These are phyloP conservation scores for Malurus splendens DNA, from an alignment of 2,797 vertebrate species.

Conservation along the genomic window DNA sequence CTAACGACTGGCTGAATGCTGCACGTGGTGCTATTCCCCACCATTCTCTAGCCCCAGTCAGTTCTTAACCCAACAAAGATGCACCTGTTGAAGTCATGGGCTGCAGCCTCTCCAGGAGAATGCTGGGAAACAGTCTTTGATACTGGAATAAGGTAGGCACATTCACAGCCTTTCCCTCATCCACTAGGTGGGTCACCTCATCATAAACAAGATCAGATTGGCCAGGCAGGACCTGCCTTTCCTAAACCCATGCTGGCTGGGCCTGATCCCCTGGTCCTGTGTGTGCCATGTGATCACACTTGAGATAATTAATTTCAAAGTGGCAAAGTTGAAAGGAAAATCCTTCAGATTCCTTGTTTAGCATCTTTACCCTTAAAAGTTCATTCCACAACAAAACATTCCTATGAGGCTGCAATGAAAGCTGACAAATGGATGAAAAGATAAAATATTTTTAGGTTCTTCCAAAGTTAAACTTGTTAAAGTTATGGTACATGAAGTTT, in stretches of 20 bases:
- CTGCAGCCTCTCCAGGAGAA: background rate
- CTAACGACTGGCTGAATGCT: background rate
- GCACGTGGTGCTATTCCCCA: background rate
- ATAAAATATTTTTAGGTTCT: background rate
- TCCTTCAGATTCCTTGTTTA: background rate
- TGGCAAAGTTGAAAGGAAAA: background rate
- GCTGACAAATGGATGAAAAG: background rate
- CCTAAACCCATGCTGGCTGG: background rate
- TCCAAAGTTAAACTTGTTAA: background rate
- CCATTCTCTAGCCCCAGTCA: background rate
- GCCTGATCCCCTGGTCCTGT: background rate
- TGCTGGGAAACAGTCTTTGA: background rate
- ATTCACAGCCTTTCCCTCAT: background rate
- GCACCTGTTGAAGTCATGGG: background rate
- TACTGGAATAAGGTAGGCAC: background rate
- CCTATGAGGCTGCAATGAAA: background rate
- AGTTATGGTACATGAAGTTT: background rate
- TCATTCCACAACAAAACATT: background rate
- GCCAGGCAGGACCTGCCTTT: background rate
- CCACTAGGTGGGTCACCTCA: background rate
- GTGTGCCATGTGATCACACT: background rate
- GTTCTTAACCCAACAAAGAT: accelerated
- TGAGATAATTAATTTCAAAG: background rate
- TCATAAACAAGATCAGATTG: background rate
- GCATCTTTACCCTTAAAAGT: background rate